phyloP scores from a whole-genome alignment of 1,140 invertebrate species.

The Aleiodes sp. region DNA sequence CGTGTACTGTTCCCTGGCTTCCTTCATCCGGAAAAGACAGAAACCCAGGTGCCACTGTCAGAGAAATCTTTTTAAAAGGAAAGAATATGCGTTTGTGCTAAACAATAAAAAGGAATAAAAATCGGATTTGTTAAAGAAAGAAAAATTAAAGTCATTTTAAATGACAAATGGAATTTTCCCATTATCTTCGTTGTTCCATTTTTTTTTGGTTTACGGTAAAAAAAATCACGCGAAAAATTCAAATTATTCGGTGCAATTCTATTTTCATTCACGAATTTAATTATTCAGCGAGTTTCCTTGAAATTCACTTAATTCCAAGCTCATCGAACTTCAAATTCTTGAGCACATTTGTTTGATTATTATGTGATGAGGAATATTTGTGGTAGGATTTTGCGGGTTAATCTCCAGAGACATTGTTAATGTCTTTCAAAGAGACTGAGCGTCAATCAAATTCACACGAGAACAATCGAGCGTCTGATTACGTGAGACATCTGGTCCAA shows the following conservation, averaged over 20 bases:
- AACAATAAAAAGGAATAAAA: neutral
- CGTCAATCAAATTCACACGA: constrained; percentile 5
- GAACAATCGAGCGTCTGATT: neutral
- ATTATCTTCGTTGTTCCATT: no score
- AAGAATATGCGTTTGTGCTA: neutral
- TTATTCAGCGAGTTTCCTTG: no score
- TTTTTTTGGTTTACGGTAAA: no score
- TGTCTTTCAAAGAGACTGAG: neutral
- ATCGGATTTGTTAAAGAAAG: no score
- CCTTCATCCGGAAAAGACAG: neutral
- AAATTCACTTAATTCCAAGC: no score
- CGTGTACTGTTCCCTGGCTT: constrained; percentile 15
- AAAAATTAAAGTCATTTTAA: no score
- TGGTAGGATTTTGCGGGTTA: neutral
- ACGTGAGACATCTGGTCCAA: neutral
- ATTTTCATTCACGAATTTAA: no score
- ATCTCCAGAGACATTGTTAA: neutral
- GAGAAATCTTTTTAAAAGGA: constrained; percentile 1
- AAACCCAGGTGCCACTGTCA: constrained; percentile 3
- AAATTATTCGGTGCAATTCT: no score
- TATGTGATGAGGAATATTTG: neutral
- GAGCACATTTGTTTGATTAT: neutral
- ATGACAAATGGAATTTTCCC: no score
- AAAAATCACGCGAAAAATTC: no score
- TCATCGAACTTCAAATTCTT: no score